Percentiles rank a stretch among this genome's conserved stretches.
Evolutionary conservation across 1,140 invertebrate species (phyloP).

Genomic region (Ceratitis capitata): DNA sequence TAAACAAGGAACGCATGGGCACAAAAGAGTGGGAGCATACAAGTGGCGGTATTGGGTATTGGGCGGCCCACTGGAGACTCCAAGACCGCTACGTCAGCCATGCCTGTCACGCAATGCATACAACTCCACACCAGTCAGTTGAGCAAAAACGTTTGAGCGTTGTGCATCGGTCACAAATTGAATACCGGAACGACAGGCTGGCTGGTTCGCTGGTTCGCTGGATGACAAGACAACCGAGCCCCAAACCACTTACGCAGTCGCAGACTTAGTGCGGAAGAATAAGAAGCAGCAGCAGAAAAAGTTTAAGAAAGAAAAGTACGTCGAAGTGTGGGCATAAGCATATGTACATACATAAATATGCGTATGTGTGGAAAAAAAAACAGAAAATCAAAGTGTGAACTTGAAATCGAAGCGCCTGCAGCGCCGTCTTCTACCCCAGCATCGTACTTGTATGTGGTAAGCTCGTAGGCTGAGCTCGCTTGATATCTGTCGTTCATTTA

Average conservation of each 20-base stretch:
- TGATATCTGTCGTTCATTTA: neutral
- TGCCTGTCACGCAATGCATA: neutral
- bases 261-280: neutral
- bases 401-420: neutral
- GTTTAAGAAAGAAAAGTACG: neutral
- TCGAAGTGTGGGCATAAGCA: too few relatives aligned
- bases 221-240: neutral
- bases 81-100: neutral
- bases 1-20: neutral
- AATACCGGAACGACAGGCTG: constrained; percentile 33
- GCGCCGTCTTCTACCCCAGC: neutral
- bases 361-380: neutral
- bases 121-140: constrained; percentile 23
- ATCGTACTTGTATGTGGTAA: neutral
- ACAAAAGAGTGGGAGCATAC: neutral
- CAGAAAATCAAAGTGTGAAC: constrained; percentile 26
- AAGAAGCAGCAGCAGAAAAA: neutral
- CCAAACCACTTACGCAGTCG: neutral
- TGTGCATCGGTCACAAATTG: constrained; percentile 10
- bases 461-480: neutral
- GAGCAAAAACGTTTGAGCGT: neutral
- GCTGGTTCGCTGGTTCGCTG: too few relatives aligned
- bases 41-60: neutral
- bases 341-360: neutral
- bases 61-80: neutral